Percentiles rank a stretch among this genome's conserved stretches.
Conservation (phyloP, 2,888 invertebrate genomes). For the Megalurothrips usitatus region DNA sequence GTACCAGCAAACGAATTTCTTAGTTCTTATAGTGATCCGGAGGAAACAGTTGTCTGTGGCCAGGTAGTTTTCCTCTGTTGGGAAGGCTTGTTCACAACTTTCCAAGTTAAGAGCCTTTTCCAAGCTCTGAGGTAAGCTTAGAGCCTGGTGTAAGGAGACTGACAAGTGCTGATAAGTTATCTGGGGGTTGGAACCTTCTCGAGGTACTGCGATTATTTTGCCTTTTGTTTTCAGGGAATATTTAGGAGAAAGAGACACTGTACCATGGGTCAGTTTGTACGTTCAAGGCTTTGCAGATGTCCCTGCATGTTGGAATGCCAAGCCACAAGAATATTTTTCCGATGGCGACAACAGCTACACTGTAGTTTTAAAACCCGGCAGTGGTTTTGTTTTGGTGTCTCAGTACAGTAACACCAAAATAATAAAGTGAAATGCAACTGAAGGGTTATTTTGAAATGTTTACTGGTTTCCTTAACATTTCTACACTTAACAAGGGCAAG, state of each 20-base stretch:
- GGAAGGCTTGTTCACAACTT: slow-evolving; percentile 51
- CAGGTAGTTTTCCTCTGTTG: slow-evolving; percentile 48
- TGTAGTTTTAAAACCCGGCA: slow-evolving; percentile 46
- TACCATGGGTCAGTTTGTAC: slow-evolving; percentile 52
- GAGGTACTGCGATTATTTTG: too few species aligned
- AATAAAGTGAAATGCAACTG: slow-evolving; percentile 34
- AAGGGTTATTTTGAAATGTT: too few species aligned
- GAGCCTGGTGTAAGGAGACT: too few species aligned
- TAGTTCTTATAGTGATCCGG: slow-evolving; percentile 47
- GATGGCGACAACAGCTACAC: slow-evolving; percentile 53
- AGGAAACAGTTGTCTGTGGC: slow-evolving; percentile 43
- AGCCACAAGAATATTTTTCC: slow-evolving; percentile 49
- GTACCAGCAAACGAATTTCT: slow-evolving; percentile 44
- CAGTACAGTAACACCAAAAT: slow-evolving; percentile 46
- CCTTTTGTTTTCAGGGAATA: slow-evolving; percentile 42
- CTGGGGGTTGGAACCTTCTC: too few species aligned
- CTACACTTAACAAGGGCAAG: too few species aligned
- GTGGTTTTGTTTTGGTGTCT: slow-evolving; percentile 43
- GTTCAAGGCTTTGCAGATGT: slow-evolving; percentile 56
- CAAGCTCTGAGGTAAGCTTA: slow-evolving; percentile 41
- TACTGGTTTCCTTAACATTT: too few species aligned
- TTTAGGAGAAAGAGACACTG: slow-evolving; percentile 39
- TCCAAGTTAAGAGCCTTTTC: slow-evolving; percentile 46
- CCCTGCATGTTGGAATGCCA: slow-evolving; percentile 49
- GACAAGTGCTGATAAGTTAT: too few species aligned